Evolutionary conservation across 2,113 vertebrate genomes (phyloP).

Genomic region (Mustelus asterias): DNA sequence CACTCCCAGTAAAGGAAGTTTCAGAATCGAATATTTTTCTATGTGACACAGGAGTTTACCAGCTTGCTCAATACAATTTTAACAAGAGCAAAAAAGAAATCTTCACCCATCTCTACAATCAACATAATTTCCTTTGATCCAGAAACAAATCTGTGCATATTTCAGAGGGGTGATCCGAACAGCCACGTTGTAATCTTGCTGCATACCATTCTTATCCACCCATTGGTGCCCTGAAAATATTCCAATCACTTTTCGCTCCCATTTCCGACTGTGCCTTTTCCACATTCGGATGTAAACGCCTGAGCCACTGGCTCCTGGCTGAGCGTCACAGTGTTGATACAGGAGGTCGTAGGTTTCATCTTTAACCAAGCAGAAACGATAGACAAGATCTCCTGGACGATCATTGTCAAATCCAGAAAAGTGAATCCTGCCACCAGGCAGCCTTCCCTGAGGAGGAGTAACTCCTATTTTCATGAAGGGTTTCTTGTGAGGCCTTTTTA

Average conservation of each 20-base stretch:
- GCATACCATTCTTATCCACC: constrained; percentile 81
- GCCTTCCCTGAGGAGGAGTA: constrained; percentile 70
- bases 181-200: constrained; percentile 91
- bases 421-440: constrained; percentile 83
- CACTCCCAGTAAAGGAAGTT: not conserved
- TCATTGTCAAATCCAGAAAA: constrained; percentile 94
- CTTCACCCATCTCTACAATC: constrained; percentile 87
- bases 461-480: constrained; percentile 92
- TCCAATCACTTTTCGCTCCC: constrained; percentile 92
- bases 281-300: constrained; percentile 93
- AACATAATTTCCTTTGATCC: constrained; percentile 95
- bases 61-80: not conserved
- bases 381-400: constrained; percentile 79
- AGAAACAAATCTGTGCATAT: constrained; percentile 97
- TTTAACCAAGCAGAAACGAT: constrained; percentile 83
- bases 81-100: not conserved
- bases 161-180: constrained; percentile 94
- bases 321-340: constrained; percentile 91
- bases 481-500: constrained; percentile 89
- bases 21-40: not conserved
- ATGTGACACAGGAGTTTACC: not conserved
- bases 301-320: constrained; percentile 89
- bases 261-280: constrained; percentile 71
- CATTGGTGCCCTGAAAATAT: constrained; percentile 97
- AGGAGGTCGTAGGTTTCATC: constrained; percentile 88